Base-by-base conservation (phyloP, 1,140 invertebrate species). In the Branchinecta lynchi region DNA sequence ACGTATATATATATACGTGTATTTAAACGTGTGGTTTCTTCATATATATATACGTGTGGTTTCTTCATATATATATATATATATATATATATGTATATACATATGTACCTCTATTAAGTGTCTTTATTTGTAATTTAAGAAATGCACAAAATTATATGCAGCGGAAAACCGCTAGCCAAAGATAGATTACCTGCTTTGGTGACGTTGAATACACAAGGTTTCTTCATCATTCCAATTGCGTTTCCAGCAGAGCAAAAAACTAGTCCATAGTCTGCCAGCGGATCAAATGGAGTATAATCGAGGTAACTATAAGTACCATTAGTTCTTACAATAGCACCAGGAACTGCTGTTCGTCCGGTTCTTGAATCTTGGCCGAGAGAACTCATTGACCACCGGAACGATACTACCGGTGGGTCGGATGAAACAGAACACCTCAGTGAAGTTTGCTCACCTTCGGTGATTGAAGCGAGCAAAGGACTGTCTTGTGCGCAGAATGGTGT, bases 1-100 rank as follows among this genome's bases (percentile, higher is more conserved):
- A 51, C n/a, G n/a, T 51, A 51, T 51, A 51, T 51, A 51, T 51
- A 51, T 51, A 51, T 51, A 51, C n/a, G n/a, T 51, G n/a, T 51
- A 51, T 51, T 9, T 51, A 51, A 9, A 51, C n/a, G n/a, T 51
- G n/a, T 51, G n/a, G n/a, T n/a, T n/a, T n/a, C n/a, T n/a, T n/a
- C n/a, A 51, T 51, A 51, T 51, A 51, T 51, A 51, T 51, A 51
- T 51, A 51, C n/a, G n/a, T n/a, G n/a, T n/a, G n/a, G n/a, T n/a
- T n/a, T n/a, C n/a, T n/a, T n/a, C n/a, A 51, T 51, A 51, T 51
- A 51, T 51, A 51, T 51, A 51, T 51, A 51, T 51, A 51, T 51
- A 51, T 51, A 51, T 51, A 51, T 51, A 51, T 51, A 51, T 51
- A 51, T 51, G n/a, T 51, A 51, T 51, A 51, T 51, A 51, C n/a